A percentile compares a stretch with the other conserved stretches of the same genome.
Conservation (phyloP, 2,888 invertebrate species). For the Drosophila planitibia region DNA sequence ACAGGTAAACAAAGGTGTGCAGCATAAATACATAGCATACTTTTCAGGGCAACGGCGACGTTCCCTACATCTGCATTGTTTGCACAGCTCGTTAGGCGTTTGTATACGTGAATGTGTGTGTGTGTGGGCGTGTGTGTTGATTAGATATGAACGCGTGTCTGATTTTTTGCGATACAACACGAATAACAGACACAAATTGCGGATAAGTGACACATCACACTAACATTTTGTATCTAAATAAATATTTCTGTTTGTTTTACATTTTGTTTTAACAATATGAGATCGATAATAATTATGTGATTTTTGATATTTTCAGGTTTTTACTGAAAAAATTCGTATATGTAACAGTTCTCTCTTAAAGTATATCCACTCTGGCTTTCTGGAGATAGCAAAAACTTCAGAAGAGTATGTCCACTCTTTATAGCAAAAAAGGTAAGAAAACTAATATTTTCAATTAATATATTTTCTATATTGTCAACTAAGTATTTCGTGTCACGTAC, state of each 20-base stretch:
- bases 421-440: not conserved
- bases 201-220: not conserved
- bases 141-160: constrained; percentile 27
- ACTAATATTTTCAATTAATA: not conserved
- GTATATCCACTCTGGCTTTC: not conserved
- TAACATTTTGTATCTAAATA: not conserved
- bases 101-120: not conserved
- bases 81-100: constrained; percentile 31
- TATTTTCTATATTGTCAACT: not conserved
- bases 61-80: constrained; percentile 34
- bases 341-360: not conserved
- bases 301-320: not conserved
- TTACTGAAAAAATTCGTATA: not conserved
- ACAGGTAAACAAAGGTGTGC: constrained; percentile 48
- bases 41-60: constrained; percentile 48
- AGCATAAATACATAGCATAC: constrained; percentile 44
- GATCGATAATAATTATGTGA: too few relatives aligned
- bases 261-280: not conserved
- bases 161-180: constrained; percentile 2
- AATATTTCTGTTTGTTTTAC: not conserved
- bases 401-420: not conserved
- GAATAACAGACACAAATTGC: not conserved
- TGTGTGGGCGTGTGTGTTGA: constrained; percentile 3
- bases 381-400: not conserved
- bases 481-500: not conserved